These are phyloP conservation scores for Anthonomus grandis DNA, from an alignment of 1,140 invertebrate species.

Conservation along the genomic window DNA sequence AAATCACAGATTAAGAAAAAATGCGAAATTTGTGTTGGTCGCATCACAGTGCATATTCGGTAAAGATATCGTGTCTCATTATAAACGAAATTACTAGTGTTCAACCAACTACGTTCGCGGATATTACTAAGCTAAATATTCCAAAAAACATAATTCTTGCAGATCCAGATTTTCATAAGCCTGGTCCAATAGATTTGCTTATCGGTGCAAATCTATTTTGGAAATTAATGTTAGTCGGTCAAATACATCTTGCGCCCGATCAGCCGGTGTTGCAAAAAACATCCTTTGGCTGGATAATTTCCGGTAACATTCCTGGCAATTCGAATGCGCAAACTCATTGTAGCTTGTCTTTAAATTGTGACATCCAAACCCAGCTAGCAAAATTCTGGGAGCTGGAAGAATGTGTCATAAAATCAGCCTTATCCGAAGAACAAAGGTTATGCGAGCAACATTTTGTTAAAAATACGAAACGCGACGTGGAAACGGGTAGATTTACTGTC, in stretches of 20 bases:
- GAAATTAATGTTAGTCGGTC: background rate
- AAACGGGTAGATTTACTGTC: slow-evolving; percentile 3
- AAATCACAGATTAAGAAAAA: background rate
- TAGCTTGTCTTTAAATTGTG: background rate
- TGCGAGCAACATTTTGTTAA: slow-evolving; percentile 2
- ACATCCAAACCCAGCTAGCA: background rate
- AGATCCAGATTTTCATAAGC: background rate
- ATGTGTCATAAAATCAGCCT: background rate
- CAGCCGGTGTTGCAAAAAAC: background rate
- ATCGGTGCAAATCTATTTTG: background rate
- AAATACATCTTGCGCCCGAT: background rate
- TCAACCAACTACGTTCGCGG: background rate
- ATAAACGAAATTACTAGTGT: background rate
- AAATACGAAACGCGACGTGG: background rate
- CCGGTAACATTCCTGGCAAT: no score
- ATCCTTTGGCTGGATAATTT: background rate
- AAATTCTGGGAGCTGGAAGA: no score
- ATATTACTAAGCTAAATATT: background rate
- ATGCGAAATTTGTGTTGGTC: background rate
- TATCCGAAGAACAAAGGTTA: background rate
- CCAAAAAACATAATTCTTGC: background rate
- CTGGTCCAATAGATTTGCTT: background rate
- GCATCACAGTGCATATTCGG: background rate
- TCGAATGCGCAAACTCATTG: background rate
- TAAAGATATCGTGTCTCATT: background rate